Conservation (phyloP, 2,888 invertebrate species). For the Atrina japonica region DNA sequence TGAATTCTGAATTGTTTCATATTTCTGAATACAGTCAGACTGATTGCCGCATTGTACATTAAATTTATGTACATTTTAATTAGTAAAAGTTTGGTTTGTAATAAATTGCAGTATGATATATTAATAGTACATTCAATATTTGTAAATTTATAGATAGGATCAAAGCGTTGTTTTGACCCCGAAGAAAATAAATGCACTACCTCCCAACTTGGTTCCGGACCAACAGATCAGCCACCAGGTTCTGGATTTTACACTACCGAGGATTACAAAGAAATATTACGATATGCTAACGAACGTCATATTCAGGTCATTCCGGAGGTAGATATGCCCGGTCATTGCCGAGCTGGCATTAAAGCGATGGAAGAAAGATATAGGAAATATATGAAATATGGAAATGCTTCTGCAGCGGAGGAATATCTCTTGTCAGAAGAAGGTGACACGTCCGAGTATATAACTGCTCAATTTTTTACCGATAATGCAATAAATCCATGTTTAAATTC, state of each 20-base stretch:
- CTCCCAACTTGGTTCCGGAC: conserved; percentile 75
- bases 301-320: conserved; percentile 77
- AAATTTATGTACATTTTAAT: too few relatives aligned
- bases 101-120: too few relatives aligned
- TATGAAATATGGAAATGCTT: conserved; percentile 34
- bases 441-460: conserved; percentile 68
- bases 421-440: conserved; percentile 63
- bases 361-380: conserved; percentile 56
- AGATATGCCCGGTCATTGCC: conserved; percentile 77
- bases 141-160: conserved; percentile 67
- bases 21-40: too few relatives aligned
- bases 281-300: conserved; percentile 66
- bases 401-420: conserved; percentile 53
- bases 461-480: conserved; percentile 72
- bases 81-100: too few relatives aligned
- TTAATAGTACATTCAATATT: too few relatives aligned
- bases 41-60: too few relatives aligned
- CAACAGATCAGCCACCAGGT: conserved; percentile 57
- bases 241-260: conserved; percentile 68
- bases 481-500: conserved; percentile 75
- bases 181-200: conserved; percentile 65
- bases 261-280: conserved; percentile 73
- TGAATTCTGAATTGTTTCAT: too few relatives aligned
- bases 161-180: conserved; percentile 70
- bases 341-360: conserved; percentile 75